Evolutionary conservation across 2,797 vertebrate genomes (phyloP), one percentile per base, ranked within the genome.

Genomic region (Danio tinwini): DNA sequence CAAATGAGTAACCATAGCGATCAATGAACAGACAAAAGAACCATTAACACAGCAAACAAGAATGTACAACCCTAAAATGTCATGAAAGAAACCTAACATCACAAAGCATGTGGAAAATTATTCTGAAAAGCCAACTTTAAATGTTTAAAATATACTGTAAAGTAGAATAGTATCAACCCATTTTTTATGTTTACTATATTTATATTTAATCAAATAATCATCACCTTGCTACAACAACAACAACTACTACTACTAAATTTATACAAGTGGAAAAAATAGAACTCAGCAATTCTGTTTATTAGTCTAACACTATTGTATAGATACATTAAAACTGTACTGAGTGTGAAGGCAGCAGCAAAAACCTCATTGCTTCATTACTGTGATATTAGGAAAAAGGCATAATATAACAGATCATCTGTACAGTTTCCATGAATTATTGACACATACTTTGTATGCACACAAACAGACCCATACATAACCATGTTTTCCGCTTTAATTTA

Each of bases 381-480:
- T 77, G 42, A 55, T 62, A 65, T 29, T 16, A 65, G 13, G 19
- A 76, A 29, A 1, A 29, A 7, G 9, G 2, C 52, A 42, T 71
- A n/a, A 42, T 71, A 14, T 71, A 39, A 49, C 39, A 44, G 12
- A 75, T 59, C 19, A 47, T 47, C 40, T 77, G 6, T 58, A 49
- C 16, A 59, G 52, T 59, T 59, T 49, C 16, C 3, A 12, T 40
- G 8, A 77, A 68, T 67, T 39, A 61, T 49, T 39, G 53, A 56
- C 63, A 77, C n/a, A 49, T 76, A 59, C 49, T 69, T 3, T 52
- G 44, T 45, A n/a, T 21, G 37, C 37, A 53, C 7, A 53, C 29
- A 72, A 78, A 71, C 76, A 76, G 65, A 67, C 17, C 59, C 52
- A 49, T 65, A 13, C 58, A 67, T 56, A 63, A 58, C 17, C 17